A percentile compares a stretch with the other conserved stretches of the same genome.
phyloP scores from a whole-genome alignment of 2,797 vertebrate species.

The Microtus agrestis region DNA sequence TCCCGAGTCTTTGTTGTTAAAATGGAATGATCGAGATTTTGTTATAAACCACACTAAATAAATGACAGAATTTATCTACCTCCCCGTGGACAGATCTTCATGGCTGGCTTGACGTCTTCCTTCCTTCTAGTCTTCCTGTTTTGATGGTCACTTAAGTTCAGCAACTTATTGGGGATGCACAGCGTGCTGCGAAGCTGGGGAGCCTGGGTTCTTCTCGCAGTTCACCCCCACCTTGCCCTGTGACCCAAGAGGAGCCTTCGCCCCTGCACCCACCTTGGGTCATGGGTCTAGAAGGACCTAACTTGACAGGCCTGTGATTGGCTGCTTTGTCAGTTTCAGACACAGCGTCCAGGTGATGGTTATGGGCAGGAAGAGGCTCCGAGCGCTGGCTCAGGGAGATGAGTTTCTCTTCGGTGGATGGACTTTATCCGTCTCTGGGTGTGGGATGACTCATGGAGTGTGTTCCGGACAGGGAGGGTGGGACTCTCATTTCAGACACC shows the following conservation, averaged over 20 bases:
- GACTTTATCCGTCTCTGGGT: background rate
- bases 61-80: too few relatives aligned
- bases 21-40: background rate
- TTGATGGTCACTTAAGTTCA: background rate
- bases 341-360: background rate
- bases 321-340: background rate
- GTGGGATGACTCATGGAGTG: background rate
- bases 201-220: background rate
- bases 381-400: background rate
- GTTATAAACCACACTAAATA: background rate
- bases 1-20: background rate
- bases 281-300: background rate
- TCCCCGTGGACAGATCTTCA: too few relatives aligned
- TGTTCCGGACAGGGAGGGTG: background rate
- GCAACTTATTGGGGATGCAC: background rate
- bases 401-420: background rate
- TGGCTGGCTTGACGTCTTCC: background rate
- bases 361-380: background rate
- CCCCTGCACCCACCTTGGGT: background rate
- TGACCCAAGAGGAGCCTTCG: background rate
- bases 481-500: background rate
- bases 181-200: background rate
- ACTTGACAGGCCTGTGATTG: background rate
- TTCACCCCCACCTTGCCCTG: background rate
- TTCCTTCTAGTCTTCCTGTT: background rate